These are phyloP conservation scores for Alectoris magna DNA, from an alignment of 2,797 vertebrate species.

Conservation along the genomic window DNA sequence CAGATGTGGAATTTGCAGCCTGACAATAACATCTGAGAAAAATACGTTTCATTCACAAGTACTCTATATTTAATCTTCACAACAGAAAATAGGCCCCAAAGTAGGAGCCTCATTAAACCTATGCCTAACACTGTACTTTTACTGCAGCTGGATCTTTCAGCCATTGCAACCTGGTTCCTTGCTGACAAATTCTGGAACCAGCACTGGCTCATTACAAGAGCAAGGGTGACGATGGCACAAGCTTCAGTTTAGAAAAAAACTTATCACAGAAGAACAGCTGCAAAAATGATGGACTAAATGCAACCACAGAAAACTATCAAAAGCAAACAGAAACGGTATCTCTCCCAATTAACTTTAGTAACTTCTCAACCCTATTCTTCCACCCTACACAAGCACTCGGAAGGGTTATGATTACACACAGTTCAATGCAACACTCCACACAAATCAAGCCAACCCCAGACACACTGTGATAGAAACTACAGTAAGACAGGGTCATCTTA, in stretches of 20 bases:
- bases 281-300: constrained; percentile 2
- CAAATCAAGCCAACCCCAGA: background rate
- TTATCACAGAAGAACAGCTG: background rate
- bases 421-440: background rate
- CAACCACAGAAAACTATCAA: background rate
- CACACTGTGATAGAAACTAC: background rate
- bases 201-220: background rate
- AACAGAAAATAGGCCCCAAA: background rate
- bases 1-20: background rate
- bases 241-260: background rate
- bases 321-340: background rate
- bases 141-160: background rate
- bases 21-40: background rate
- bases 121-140: background rate
- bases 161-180: background rate
- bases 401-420: background rate
- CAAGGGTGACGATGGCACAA: background rate
- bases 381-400: background rate
- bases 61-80: background rate
- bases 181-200: background rate
- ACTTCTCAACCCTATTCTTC: background rate
- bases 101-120: background rate
- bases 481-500: background rate
- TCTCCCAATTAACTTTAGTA: background rate
- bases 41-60: background rate